phyloP scores from a whole-genome alignment of 2,797 vertebrate species.

The Otolemur crassicaudatus region DNA sequence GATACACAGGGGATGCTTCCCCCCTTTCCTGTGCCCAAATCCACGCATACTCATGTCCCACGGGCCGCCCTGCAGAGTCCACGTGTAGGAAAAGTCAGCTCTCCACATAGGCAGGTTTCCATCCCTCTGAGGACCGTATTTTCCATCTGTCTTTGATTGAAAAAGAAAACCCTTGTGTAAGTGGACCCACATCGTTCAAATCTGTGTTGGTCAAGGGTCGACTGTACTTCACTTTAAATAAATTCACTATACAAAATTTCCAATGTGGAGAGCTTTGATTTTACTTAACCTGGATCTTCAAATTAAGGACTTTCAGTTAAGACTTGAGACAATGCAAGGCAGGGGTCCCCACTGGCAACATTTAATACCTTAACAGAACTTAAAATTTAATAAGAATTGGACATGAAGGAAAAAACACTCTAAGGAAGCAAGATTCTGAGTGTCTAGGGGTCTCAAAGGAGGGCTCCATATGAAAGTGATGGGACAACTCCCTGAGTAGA shows the following conservation, averaged over 20 bases:
- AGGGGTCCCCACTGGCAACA: constrained; percentile 52
- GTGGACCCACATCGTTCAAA: background rate
- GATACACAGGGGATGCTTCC: background rate
- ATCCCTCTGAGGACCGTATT: background rate
- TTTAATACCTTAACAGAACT: constrained; percentile 14
- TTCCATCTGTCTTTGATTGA: background rate
- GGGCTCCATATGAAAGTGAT: fast-evolving
- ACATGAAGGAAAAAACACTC: background rate
- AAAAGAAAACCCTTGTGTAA: background rate
- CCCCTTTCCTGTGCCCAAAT: no score
- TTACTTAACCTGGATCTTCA: background rate
- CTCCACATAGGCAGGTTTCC: background rate
- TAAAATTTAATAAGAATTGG: background rate
- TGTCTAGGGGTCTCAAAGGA: background rate
- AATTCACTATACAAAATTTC: background rate
- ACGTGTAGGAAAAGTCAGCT: background rate
- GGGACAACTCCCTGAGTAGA: background rate
- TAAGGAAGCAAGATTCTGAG: background rate
- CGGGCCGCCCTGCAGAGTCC: background rate
- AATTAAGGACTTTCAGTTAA: constrained; percentile 41
- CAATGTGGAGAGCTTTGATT: background rate
- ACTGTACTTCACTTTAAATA: background rate
- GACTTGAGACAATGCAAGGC: constrained; percentile 12
- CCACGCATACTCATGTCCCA: background rate
- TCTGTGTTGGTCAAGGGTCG: background rate